phyloP scores from a whole-genome alignment of 1,140 invertebrate species.

The Hylaeus volcanicus region DNA sequence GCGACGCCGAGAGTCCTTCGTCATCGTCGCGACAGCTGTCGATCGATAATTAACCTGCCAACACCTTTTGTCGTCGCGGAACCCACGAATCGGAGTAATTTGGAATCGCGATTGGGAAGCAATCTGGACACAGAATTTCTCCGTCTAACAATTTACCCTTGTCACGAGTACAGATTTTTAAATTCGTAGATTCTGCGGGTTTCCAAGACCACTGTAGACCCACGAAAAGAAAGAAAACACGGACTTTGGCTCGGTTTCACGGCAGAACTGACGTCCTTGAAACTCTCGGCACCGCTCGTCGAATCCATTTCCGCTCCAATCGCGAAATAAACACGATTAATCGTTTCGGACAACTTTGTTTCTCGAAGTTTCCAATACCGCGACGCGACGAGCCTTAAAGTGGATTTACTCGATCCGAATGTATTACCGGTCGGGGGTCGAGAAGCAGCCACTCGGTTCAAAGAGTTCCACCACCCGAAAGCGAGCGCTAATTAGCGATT shows the following conservation, averaged over 20 bases:
- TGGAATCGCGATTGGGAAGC: too few species aligned
- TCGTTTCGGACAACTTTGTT: slow-evolving; percentile 54
- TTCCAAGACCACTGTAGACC: too few species aligned
- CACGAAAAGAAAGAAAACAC: too few species aligned
- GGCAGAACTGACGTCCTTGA: neutral
- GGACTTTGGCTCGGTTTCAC: neutral
- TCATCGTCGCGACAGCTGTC: neutral
- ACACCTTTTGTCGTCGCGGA: too few species aligned
- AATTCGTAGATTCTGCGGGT: too few species aligned
- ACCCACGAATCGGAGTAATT: too few species aligned
- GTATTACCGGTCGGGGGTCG: slow-evolving; percentile 50
- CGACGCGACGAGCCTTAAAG: slow-evolving; percentile 53
- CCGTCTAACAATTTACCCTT: too few species aligned
- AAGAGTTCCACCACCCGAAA: slow-evolving; percentile 52
- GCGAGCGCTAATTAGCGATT: slow-evolving; percentile 63
- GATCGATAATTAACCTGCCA: slow-evolving; percentile 24
- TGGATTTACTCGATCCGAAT: slow-evolving; percentile 66
- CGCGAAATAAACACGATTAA: slow-evolving; percentile 63
- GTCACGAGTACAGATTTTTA: too few species aligned
- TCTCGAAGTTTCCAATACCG: slow-evolving; percentile 24
- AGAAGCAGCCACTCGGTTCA: slow-evolving; percentile 50
- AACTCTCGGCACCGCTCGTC: slow-evolving; percentile 32
- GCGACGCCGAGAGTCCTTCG: neutral
- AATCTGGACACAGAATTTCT: too few species aligned
- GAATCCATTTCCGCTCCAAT: slow-evolving; percentile 52